A percentile compares a stretch with the other conserved stretches of the same genome.
Conservation (phyloP, 1,140 invertebrate species). For the Aphelinus atriplicis region DNA sequence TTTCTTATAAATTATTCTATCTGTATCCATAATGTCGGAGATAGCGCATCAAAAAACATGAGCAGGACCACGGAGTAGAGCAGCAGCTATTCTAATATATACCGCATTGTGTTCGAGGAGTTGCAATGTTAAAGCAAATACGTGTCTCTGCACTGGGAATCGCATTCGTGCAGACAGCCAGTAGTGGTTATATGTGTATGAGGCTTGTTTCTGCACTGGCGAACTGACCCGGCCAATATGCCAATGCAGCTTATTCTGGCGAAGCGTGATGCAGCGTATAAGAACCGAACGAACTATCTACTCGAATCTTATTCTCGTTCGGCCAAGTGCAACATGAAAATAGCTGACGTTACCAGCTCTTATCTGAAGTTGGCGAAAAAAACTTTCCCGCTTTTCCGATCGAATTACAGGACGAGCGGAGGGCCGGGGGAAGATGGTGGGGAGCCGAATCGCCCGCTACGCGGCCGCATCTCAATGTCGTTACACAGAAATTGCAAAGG, state of each 20-base stretch:
- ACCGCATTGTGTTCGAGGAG: background rate
- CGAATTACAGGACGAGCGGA: background rate
- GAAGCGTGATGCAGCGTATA: background rate
- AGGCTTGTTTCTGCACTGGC: background rate
- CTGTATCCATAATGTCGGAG: too few species aligned
- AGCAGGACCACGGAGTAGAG: background rate
- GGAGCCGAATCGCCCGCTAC: background rate
- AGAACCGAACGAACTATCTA: background rate
- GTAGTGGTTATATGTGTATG: background rate
- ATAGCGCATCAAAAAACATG: background rate
- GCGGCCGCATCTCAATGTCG: background rate
- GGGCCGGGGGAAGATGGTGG: background rate
- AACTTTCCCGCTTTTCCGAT: slow-evolving; percentile 8
- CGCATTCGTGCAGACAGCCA: background rate
- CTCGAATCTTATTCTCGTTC: too few species aligned
- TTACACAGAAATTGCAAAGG: slow-evolving; percentile 4
- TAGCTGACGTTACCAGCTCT: slow-evolving; percentile 17
- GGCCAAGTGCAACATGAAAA: background rate
- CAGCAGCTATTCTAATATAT: background rate
- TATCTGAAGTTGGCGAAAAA: slow-evolving; percentile 19
- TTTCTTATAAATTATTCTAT: too few species aligned
- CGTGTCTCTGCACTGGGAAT: background rate
- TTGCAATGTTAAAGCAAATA: background rate
- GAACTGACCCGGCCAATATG: slow-evolving; percentile 5
- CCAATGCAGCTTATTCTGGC: slow-evolving; percentile 10